phyloP scores from a whole-genome alignment of 2,888 invertebrate species.

The Coelopa pilipes region DNA sequence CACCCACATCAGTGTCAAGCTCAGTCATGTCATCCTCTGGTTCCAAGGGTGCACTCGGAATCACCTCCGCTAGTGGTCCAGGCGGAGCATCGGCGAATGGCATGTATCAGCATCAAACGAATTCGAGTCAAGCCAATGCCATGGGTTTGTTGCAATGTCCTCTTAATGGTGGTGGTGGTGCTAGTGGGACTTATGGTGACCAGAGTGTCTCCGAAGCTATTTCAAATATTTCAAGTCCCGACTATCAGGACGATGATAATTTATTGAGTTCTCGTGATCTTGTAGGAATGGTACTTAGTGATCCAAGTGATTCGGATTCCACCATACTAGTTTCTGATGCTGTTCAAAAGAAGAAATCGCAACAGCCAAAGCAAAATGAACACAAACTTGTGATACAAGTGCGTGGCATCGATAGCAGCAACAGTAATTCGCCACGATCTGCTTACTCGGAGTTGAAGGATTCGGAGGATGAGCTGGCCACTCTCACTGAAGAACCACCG shows the following conservation, averaged over 20 bases:
- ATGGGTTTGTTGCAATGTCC: constrained; percentile 62
- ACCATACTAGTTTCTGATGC: constrained; percentile 87
- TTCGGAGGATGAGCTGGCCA: constrained; percentile 67
- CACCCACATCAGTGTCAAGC: constrained; percentile 88
- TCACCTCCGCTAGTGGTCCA: constrained; percentile 46
- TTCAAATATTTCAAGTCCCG: constrained; percentile 90
- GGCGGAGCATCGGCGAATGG: constrained; percentile 30
- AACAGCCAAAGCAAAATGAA: constrained; percentile 69
- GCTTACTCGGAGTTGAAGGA: constrained; percentile 56
- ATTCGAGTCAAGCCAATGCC: constrained; percentile 37
- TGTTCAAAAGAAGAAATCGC: constrained; percentile 46
- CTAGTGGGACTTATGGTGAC: constrained; percentile 71
- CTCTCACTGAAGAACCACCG: constrained; percentile 63
- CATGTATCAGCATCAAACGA: constrained; percentile 42
- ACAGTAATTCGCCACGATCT: constrained; percentile 54
- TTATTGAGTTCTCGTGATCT: constrained; percentile 80
- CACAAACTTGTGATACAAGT: constrained; percentile 88
- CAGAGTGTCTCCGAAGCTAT: constrained; percentile 87
- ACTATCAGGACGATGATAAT: constrained; percentile 88
- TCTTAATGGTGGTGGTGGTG: constrained; percentile 48
- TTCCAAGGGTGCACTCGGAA: constrained; percentile 71
- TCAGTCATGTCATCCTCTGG: constrained; percentile 86
- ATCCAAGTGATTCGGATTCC: constrained; percentile 90
- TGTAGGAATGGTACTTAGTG: constrained; percentile 86
- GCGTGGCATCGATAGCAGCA: constrained; percentile 64